Conservation (phyloP, 1,140 invertebrate genomes). For the Aphaenogaster floridana region DNA sequence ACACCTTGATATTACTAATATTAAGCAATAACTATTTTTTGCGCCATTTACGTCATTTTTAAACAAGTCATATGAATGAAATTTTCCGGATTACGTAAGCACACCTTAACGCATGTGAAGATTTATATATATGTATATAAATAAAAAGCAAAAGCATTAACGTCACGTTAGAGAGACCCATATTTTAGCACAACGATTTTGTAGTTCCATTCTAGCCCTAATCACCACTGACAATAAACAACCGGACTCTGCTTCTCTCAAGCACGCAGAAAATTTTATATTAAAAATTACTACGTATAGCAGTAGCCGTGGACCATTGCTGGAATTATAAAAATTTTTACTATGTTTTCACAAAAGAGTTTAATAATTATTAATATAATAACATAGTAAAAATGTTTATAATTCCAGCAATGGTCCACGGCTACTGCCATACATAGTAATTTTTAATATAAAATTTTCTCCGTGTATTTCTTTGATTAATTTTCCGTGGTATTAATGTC, state of each 20-base stretch:
- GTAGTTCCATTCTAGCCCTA: background rate
- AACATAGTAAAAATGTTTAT: too few species aligned
- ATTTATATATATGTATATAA: background rate
- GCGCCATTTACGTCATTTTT: background rate
- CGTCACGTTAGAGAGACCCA: background rate
- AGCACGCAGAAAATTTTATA: too few species aligned
- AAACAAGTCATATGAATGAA: background rate
- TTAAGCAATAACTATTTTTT: background rate
- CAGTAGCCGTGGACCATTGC: too few species aligned
- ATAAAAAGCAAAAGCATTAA: background rate
- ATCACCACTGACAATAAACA: background rate
- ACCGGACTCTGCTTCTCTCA: background rate
- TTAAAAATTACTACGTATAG: too few species aligned
- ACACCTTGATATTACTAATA: slow-evolving; percentile 23
- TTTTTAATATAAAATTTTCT: too few species aligned
- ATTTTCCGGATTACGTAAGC: background rate
- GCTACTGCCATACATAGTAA: too few species aligned
- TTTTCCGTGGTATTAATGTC: background rate
- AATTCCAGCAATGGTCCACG: too few species aligned
- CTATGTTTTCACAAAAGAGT: too few species aligned
- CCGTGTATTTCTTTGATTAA: background rate
- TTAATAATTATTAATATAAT: too few species aligned
- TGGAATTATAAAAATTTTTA: too few species aligned
- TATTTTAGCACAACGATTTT: background rate
- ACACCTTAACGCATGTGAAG: background rate